Evolutionary conservation across 2,888 invertebrate species (phyloP).

Genomic region (Listrodromus nycthemerus): DNA sequence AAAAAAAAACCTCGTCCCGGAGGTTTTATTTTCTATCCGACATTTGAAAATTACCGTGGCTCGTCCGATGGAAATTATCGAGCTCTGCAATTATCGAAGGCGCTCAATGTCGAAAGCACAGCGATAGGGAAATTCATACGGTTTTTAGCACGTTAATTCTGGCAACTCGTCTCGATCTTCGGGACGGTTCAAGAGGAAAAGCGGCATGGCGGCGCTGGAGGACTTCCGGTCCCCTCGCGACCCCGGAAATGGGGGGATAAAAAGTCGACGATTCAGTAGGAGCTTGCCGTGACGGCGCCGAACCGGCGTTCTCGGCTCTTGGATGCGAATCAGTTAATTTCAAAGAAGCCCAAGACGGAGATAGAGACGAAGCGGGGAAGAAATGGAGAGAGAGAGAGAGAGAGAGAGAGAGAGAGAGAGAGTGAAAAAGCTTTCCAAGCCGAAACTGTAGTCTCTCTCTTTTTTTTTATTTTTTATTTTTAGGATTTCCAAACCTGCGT

Average conservation of each 20-base stretch:
- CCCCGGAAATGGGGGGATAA: conserved; percentile 64
- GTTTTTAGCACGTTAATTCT: conserved; percentile 76
- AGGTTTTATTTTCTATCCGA: conserved; percentile 74
- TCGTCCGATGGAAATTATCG: conserved; percentile 78
- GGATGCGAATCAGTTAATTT: conserved; percentile 66
- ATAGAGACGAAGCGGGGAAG: neutral
- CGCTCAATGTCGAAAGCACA: conserved; percentile 75
- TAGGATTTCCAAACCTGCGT: conserved; percentile 23
- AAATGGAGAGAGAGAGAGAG: conserved; percentile 12
- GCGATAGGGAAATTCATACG: conserved; percentile 73
- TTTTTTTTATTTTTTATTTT: conserved; percentile 15
- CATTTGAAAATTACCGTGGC: conserved; percentile 80
- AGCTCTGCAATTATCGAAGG: conserved; percentile 75
- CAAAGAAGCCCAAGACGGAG: conserved; percentile 43
- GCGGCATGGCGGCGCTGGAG: conserved; percentile 47
- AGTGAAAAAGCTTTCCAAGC: conserved; percentile 20
- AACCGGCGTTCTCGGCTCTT: conserved; percentile 55
- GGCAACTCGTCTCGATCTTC: conserved; percentile 65
- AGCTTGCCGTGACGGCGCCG: conserved; percentile 67
- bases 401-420: neutral
- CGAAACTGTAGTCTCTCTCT: conserved; percentile 37
- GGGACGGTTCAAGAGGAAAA: conserved; percentile 14
- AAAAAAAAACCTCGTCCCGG: conserved; percentile 46
- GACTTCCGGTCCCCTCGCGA: conserved; percentile 47
- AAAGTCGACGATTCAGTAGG: conserved; percentile 69